Conservation (phyloP, 2,888 invertebrate species). For the Epistrophe eligans region DNA sequence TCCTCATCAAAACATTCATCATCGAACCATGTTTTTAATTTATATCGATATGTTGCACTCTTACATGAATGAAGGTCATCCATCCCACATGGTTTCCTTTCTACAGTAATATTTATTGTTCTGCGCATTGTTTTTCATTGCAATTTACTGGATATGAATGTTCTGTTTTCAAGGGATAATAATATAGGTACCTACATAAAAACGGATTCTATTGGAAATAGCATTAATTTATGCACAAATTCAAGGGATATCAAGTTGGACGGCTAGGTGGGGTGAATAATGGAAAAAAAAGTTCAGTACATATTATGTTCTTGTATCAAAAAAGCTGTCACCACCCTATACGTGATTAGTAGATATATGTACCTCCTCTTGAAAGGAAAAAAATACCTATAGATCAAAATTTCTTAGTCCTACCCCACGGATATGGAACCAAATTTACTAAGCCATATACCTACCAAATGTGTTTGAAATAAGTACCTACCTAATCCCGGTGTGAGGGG, state of each 20-base stretch:
- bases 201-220: constrained; percentile 5
- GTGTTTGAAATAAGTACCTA: not conserved
- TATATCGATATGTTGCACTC: constrained; percentile 61
- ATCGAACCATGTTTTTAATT: constrained; percentile 29
- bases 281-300: not conserved
- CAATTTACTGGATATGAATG: constrained; percentile 21
- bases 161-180: not conserved
- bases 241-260: not conserved
- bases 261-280: not conserved
- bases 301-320: not conserved
- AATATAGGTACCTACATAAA: not conserved
- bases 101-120: not conserved
- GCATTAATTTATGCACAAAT: constrained; percentile 23
- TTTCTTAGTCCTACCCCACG: not conserved
- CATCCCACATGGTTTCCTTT: constrained; percentile 30
- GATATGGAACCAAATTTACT: not conserved
- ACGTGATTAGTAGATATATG: not conserved
- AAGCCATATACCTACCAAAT: not conserved
- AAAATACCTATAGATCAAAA: no score
- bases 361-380: not conserved
- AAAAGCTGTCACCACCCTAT: constrained; percentile 11
- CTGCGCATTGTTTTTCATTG: constrained; percentile 39
- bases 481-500: no score
- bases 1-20: not conserved
- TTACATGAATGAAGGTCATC: constrained; percentile 36